phyloP scores from a whole-genome alignment of 2,888 invertebrate genomes.

The Drosophila anceps region DNA sequence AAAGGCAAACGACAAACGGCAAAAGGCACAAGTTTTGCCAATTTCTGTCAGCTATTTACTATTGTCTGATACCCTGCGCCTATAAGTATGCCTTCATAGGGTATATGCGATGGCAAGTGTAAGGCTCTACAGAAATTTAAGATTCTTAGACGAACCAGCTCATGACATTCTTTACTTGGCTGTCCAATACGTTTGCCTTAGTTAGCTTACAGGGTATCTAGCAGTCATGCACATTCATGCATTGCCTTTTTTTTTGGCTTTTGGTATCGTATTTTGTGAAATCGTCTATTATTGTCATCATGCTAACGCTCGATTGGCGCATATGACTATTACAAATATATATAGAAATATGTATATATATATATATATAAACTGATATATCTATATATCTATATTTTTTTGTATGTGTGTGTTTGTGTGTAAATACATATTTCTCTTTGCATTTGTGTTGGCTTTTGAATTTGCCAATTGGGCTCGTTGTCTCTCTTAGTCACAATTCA shows the following conservation, averaged over 20 bases:
- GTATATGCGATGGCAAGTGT: not conserved
- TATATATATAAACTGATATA: constrained; percentile 8
- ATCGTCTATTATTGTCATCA: constrained; percentile 80
- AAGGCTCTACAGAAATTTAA: not conserved
- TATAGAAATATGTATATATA: not conserved
- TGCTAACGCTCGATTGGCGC: constrained; percentile 73
- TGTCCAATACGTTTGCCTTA: not conserved
- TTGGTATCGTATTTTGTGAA: constrained; percentile 75
- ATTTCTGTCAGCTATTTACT: constrained; percentile 27
- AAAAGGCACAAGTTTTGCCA: constrained; percentile 40
- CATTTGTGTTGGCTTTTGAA: constrained; percentile 66
- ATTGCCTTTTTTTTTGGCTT: not conserved
- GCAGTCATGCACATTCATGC: not conserved
- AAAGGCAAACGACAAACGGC: constrained; percentile 5
- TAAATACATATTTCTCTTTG: constrained; percentile 45
- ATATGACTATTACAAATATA: constrained; percentile 34
- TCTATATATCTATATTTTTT: constrained; percentile 43
- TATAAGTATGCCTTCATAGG: not conserved
- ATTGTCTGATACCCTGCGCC: constrained; percentile 24
- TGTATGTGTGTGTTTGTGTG: constrained; percentile 13
- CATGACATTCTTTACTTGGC: too few species aligned
- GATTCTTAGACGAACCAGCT: not conserved
- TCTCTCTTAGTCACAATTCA: constrained; percentile 69
- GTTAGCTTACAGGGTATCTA: constrained; percentile 23
- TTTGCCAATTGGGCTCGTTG: constrained; percentile 65